Base-by-base conservation (phyloP, 2,797 vertebrate genomes). In the Cheirogaleus major region DNA sequence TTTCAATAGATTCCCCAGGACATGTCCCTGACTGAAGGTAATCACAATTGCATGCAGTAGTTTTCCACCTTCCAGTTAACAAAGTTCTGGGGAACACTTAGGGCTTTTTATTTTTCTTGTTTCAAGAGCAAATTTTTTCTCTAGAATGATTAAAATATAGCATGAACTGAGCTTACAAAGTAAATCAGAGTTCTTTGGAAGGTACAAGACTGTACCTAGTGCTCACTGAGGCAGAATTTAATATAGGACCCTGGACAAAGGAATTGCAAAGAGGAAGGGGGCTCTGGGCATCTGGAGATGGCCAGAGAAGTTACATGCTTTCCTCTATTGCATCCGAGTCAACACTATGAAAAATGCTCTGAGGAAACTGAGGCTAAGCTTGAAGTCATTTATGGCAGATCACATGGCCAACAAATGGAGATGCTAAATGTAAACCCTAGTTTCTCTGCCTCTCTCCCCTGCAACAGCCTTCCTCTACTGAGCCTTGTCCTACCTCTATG, bases 41-140 rank as follows among this genome's bases (percentile, higher is more conserved):
- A 50, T 32, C 35, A 35, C 18, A 80, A 84, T 11, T 20, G 10
- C 63, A 50, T 32, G 4, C 17, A 22, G 4, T 55, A 25, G 2
- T 55, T 76, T 86, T 30, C 70, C 3, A 30, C 2, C 6, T 78
- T 72, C 48, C 4, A 67, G 27, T 18, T 72, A 84, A 83, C 38
- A 84, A 87, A 90, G 80, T 80, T 45, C 27, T 82, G 61, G 5
- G 13, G 13, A 6, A 0, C 0, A 38, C 50, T 18, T 4, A 10
- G 1, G 1, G 3, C 7, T 55, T 35, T 6, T 20, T 76, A 52
- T 63, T 41, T n/a, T 61, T 22, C 41, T 92, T 63, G 23, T 76
- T 94, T 65, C 14, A 91, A 94, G 27, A 93, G 25, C 43, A 86
- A 86, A 12, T 13, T 61, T 13, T 61, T 92, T 88, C 48, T 87